These are phyloP conservation scores for Drosophila pachea DNA, from an alignment of 1,140 invertebrate species.

Conservation along the genomic window DNA sequence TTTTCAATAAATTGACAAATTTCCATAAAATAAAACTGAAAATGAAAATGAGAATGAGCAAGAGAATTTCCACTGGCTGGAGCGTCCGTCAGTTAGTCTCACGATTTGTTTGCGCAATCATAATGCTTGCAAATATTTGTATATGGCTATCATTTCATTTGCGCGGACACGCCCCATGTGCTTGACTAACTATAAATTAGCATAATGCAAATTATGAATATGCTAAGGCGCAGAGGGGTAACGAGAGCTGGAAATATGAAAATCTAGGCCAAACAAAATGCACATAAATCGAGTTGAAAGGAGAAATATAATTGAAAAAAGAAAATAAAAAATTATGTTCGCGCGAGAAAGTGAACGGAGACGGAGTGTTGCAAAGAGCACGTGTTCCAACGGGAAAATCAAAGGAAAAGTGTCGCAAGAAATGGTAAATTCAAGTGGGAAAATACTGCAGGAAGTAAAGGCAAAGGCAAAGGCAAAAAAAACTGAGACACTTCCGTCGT, in stretches of 20 bases:
- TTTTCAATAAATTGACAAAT: constrained; percentile 43
- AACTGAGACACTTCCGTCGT: constrained; percentile 29
- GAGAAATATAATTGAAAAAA: constrained; percentile 31
- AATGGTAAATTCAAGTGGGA: constrained; percentile 6
- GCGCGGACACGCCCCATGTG: constrained; percentile 18
- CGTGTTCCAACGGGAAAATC: constrained; percentile 24
- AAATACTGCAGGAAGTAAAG: constrained; percentile 1
- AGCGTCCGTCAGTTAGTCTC: not conserved
- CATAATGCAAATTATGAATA: constrained; percentile 39
- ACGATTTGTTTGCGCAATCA: constrained; percentile 25
- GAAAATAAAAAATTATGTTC: not conserved
- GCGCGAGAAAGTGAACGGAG: constrained; percentile 18
- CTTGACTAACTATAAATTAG: constrained; percentile 33
- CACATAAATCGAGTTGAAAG: constrained; percentile 19
- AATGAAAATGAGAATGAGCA: too few relatives aligned
- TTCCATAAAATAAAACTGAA: constrained; percentile 44
- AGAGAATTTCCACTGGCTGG: constrained; percentile 6
- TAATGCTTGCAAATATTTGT: constrained; percentile 43
- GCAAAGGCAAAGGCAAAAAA: not conserved
- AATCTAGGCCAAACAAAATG: not conserved
- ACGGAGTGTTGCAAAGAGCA: constrained; percentile 8
- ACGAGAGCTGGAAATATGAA: constrained; percentile 7
- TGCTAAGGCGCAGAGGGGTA: not conserved
- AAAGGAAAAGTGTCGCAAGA: constrained; percentile 22
- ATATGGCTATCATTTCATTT: constrained; percentile 47